Conservation (phyloP, 2,113 vertebrate species). For the Noctilio leporinus region DNA sequence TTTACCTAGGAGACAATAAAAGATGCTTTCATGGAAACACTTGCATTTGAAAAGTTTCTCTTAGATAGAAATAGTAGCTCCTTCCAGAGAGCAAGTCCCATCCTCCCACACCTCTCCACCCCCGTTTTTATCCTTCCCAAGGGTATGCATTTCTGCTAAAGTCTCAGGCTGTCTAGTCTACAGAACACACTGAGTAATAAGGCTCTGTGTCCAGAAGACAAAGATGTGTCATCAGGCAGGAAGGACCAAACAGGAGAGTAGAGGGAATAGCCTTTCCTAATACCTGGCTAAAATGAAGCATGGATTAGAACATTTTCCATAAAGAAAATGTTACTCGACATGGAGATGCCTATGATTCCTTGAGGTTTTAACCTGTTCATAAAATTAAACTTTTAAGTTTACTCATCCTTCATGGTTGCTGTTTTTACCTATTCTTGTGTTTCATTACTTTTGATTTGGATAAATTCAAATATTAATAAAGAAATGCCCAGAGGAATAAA, state of each 20-base stretch:
- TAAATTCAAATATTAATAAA: background rate
- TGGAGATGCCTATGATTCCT: background rate
- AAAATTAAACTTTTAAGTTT: background rate
- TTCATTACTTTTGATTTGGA: slow-evolving; percentile 7
- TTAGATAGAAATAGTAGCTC: background rate
- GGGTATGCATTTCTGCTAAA: background rate
- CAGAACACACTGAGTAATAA: background rate
- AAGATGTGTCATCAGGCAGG: background rate
- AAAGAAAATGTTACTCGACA: background rate
- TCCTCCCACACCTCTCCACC: no score
- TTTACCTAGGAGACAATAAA: background rate
- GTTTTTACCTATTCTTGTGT: background rate
- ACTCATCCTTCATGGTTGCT: background rate
- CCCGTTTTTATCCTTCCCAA: background rate
- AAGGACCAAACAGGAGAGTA: background rate
- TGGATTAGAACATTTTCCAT: background rate
- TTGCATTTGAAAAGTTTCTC: background rate
- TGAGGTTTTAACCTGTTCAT: background rate
- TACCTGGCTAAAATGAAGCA: background rate
- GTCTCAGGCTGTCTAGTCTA: background rate
- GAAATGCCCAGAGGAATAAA: background rate
- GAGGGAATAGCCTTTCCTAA: background rate
- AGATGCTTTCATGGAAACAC: background rate
- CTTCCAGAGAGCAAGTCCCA: background rate
- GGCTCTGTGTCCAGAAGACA: background rate